Base-by-base conservation (phyloP, 2,113 vertebrate genomes). In the Naja naja region DNA sequence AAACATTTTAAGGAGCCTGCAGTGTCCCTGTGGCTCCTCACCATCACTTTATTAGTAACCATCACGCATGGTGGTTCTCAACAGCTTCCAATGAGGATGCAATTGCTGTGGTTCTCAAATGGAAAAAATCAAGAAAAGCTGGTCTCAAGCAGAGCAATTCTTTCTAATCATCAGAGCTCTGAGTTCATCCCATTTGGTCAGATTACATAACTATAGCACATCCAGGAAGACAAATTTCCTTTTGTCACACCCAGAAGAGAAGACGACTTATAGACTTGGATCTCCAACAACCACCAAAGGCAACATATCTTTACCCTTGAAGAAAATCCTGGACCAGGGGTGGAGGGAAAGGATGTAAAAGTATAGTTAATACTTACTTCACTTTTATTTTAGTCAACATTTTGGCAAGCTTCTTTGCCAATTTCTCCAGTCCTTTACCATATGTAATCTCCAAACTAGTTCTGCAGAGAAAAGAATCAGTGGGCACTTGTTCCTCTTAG, bases 391-490 rank as follows among this genome's bases (percentile, higher is more conserved):
- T 97, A 95, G 98, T 97, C 60, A 98, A 97, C 58, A 97, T 95
- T 94, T 98, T 98, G 95, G 97, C 97, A 88, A 99, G 97, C 94
- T 98, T 99, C 20, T 95, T 96, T 22, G 97, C 97, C 47, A 98
- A 95, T 97, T 99, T 98, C 95, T 98, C 98, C 23, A 98, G 97
- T 94, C 98, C 98, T 97, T 98, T 99, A 58, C 98, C 96, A 88
- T 98, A 98, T 56, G 91, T 98, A 20, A 98, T 96, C 95, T 99
- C 99, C 93, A 99, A 94, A 95, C 98, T 98, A 91, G 97, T 97
- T 96, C 98, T 98, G 47, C 91, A 89, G 96, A 95, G 88, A 60
- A 91, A 95, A 39, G 87, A 58, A 23, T 89, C 64, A 89, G 60
- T n/a, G 47, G 54, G 85, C 94, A 91, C 49, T 95, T 60, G n/a